Evolutionary conservation across 2,888 invertebrate species (phyloP), one percentile per base, ranked within the genome.

Genomic region (Ochlodes sylvanus): DNA sequence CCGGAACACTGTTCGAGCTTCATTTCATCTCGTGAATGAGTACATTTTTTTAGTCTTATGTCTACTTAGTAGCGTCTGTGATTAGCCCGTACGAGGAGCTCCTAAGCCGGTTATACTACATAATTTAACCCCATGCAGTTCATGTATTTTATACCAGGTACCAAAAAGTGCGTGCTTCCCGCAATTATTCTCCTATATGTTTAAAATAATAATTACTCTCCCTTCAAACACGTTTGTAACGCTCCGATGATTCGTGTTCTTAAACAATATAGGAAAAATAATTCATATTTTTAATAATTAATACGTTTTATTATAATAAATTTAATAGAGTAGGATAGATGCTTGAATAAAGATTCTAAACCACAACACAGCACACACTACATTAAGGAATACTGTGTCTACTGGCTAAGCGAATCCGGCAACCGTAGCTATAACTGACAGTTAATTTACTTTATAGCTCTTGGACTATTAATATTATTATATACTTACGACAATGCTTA

Each of bases 161-260:
- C 42, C 42, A 47, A 17, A 47, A 47, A 17, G 1, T 47, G 47
- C 47, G 7, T 47, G 17, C 47, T 15, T 47, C 9, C 17, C 15
- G 17, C 17, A 47, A 9, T 47, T 9, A 47, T 47, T 7, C 3
- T 17, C 17, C 17, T 38, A 38, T 3, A 38, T 38, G 47, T 17
- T 14, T 44, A 44, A 44, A n/a, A n/a, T n/a, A n/a, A n/a, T n/a
- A 47, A 2, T 47, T 47, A 10, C 38, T 38, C 12, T 10, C 38
- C 54, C 54, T 64, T 64, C 19, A 44, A 56, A 56, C n/a, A 0
- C 44, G 2, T 44, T 15, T 47, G 17, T 21, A 27, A 61, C 4
- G 7, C 56, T 66, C 38, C 50, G 65, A 42, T 34, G 9, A 58
- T 58, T 66, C 58, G 65, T 66, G 65, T 58, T 58, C 55, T 41